These are phyloP conservation scores for Linhomoeus sp. DNA, from an alignment of 2,888 invertebrate species.

Conservation along the genomic window DNA sequence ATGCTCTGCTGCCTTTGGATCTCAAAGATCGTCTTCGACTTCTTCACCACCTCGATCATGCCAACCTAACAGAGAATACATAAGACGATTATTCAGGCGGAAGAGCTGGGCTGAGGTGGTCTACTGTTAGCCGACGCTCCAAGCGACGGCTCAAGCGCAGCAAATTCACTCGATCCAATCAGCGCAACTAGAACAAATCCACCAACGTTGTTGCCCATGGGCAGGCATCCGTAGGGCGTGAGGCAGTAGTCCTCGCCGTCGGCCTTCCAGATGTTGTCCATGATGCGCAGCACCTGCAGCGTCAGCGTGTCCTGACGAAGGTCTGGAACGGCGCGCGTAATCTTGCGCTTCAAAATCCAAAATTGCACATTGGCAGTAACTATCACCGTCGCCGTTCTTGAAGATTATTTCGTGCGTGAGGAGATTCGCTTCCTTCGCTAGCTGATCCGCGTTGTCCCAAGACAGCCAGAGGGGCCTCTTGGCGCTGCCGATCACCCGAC, in stretches of 20 bases:
- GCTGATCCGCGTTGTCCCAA: slow-evolving; percentile 37
- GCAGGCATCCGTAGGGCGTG: slow-evolving; percentile 39
- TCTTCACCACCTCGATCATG: slow-evolving; percentile 39
- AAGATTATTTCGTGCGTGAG: slow-evolving; percentile 36
- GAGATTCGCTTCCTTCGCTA: background rate
- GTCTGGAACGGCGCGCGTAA: no score
- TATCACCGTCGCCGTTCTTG: slow-evolving; percentile 40
- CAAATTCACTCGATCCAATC: no score
- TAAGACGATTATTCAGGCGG: no score
- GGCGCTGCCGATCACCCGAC: slow-evolving; percentile 39
- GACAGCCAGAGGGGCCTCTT: slow-evolving; percentile 39
- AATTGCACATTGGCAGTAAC: no score
- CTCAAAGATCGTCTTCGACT: slow-evolving; percentile 40
- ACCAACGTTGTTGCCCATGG: slow-evolving; percentile 33
- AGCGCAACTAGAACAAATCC: no score
- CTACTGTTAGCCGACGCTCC: no score
- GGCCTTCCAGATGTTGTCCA: slow-evolving; percentile 40
- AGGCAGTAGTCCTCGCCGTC: slow-evolving; percentile 37
- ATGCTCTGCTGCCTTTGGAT: slow-evolving; percentile 31
- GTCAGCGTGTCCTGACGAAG: slow-evolving; percentile 42
- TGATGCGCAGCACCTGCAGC: slow-evolving; percentile 37
- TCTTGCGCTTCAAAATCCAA: no score
- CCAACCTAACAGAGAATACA: no score
- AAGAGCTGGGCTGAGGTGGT: no score
- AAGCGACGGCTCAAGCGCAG: no score